Percentiles rank a stretch among this genome's conserved stretches.
Evolutionary conservation across 92 coral and sea anemone genomes (phyloP).

Genomic region (Phenganax marumi): DNA sequence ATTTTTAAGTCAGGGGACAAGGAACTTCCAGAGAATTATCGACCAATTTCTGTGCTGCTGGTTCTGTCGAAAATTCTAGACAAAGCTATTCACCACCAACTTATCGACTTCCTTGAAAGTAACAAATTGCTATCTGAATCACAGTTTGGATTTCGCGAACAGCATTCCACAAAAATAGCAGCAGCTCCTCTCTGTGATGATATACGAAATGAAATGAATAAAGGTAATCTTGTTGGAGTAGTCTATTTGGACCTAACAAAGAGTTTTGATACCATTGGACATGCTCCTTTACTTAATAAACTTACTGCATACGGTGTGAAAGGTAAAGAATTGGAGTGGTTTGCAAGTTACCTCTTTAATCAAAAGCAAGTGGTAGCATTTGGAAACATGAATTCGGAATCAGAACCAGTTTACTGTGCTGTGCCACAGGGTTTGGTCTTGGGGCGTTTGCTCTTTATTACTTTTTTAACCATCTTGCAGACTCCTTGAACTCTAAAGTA

Average conservation of each 20-base stretch:
- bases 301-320: constrained; percentile 5
- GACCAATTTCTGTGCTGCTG: neutral
- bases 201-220: constrained; percentile 14
- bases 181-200: neutral
- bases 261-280: constrained; percentile 5
- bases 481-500: constrained; percentile 4
- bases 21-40: constrained; percentile 8
- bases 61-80: constrained; percentile 5
- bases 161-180: constrained; percentile 17
- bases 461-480: constrained; percentile 3
- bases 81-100: constrained; percentile 19
- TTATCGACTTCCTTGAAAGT: neutral
- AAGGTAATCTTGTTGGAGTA: constrained; percentile 12
- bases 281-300: constrained; percentile 1
- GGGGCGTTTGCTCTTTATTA: constrained; percentile 7
- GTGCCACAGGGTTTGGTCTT: neutral
- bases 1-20: constrained; percentile 4
- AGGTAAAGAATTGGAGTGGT: neutral
- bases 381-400: neutral
- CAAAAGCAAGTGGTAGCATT: constrained; percentile 1
- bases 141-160: constrained; percentile 14
- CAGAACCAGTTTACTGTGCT: neutral
- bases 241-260: constrained; percentile 6
- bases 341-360: constrained; percentile 1
- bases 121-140: constrained; percentile 9